phyloP scores from a whole-genome alignment of 2,888 invertebrate genomes.

The Alcis repandata region DNA sequence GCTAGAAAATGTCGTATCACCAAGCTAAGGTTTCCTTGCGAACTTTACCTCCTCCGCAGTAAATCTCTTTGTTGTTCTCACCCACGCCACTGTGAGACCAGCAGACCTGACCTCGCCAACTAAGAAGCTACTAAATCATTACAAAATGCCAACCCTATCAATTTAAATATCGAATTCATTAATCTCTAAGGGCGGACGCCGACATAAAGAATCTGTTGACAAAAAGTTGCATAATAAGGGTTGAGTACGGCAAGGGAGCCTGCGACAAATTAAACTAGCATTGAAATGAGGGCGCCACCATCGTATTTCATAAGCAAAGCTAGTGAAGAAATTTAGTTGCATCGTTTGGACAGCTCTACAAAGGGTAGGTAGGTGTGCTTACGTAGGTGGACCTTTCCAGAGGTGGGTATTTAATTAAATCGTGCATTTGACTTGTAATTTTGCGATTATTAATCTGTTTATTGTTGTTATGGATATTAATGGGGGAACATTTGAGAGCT shows the following conservation, averaged over 20 bases:
- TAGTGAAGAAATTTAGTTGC: not conserved
- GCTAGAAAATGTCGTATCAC: no score
- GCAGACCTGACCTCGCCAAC: no score
- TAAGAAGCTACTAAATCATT: not conserved
- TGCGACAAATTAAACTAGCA: not conserved
- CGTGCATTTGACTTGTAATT: slow-evolving; percentile 16
- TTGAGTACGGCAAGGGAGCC: not conserved
- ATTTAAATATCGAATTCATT: slow-evolving; percentile 18
- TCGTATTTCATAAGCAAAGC: not conserved
- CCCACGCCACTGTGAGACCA: no score
- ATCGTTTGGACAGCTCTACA: not conserved
- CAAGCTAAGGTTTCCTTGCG: no score
- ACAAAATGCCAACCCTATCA: not conserved
- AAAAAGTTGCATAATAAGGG: slow-evolving; percentile 38
- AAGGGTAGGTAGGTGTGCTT: slow-evolving; percentile 17
- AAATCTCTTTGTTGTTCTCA: no score
- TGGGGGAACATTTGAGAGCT: no score
- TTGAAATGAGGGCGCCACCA: not conserved
- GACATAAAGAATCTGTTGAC: slow-evolving; percentile 31
- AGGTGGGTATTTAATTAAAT: slow-evolving; percentile 17
- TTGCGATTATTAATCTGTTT: slow-evolving; percentile 6
- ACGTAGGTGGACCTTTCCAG: slow-evolving; percentile 13
- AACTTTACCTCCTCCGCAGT: no score
- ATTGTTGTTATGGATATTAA: slow-evolving; percentile 1
- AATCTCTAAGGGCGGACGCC: slow-evolving; percentile 39